Evolutionary conservation across 92 coral and sea anemone species (phyloP).

Genomic region (Anthopleura xanthogrammica): DNA sequence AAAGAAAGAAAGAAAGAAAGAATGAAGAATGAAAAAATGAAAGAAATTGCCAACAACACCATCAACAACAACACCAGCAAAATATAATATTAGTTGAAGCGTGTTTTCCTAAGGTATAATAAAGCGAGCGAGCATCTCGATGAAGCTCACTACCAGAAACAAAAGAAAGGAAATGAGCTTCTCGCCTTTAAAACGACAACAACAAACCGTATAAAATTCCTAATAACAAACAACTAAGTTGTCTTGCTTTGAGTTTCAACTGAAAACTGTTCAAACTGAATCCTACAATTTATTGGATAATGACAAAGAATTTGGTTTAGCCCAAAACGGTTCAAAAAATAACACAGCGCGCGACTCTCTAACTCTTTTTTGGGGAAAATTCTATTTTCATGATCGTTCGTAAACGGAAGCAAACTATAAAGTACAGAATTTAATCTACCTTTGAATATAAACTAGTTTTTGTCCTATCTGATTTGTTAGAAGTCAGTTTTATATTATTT

Average conservation of each 20-base stretch:
- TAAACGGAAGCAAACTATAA: not conserved
- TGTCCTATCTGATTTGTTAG: not conserved
- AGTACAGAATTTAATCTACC: not conserved
- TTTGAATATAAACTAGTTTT: not conserved
- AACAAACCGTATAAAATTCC: too few relatives aligned
- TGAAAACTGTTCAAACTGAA: too few relatives aligned
- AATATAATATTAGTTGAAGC: too few relatives aligned
- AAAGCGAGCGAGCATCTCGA: too few relatives aligned
- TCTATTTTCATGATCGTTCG: not conserved
- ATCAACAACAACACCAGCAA: too few relatives aligned
- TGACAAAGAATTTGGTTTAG: not conserved
- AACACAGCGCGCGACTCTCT: not conserved
- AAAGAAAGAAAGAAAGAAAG: not conserved
- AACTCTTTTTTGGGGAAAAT: not conserved
- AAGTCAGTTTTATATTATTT: not conserved
- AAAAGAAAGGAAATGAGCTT: not conserved
- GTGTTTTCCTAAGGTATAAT: too few relatives aligned
- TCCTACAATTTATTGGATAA: not conserved
- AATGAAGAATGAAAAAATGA: not conserved
- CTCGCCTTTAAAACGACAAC: too few relatives aligned
- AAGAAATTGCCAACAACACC: too few relatives aligned
- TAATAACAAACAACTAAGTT: too few relatives aligned
- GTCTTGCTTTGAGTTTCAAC: too few relatives aligned
- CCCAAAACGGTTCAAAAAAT: not conserved
- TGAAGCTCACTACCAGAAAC: not conserved